Conservation (phyloP, 2,113 vertebrate genomes). For the Pomatorhinus ruficollis region DNA sequence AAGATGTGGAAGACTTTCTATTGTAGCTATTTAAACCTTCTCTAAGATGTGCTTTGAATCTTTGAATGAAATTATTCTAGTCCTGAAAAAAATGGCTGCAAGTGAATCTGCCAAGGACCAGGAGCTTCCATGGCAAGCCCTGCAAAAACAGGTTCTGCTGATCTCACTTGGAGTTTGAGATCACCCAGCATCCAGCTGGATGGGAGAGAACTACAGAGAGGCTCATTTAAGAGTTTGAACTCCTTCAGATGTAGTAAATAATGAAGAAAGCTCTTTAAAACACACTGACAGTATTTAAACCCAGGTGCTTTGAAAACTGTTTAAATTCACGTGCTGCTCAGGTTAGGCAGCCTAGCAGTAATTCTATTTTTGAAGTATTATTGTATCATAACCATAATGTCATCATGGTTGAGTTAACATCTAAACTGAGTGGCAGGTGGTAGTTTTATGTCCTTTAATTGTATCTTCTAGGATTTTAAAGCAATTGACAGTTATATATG, state of each 20-base stretch:
- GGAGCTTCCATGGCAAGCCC: not conserved
- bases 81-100: not conserved
- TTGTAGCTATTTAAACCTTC: not conserved
- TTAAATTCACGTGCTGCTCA: not conserved
- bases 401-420: not conserved
- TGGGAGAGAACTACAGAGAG: not conserved
- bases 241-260: not conserved
- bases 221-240: not conserved
- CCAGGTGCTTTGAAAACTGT: not conserved
- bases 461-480: not conserved
- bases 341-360: not conserved
- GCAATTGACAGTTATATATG: not conserved
- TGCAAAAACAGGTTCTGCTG: not conserved
- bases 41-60: not conserved
- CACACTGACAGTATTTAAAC: not conserved
- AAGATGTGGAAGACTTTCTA: not conserved
- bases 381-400: not conserved
- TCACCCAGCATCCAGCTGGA: not conserved
- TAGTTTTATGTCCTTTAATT: constrained; percentile 16
- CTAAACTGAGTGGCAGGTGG: not conserved
- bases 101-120: not conserved
- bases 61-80: not conserved
- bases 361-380: not conserved
- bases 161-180: not conserved
- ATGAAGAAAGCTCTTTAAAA: not conserved